Base-by-base conservation (phyloP, 2,888 invertebrate species). In the Nomada goodeniana region DNA sequence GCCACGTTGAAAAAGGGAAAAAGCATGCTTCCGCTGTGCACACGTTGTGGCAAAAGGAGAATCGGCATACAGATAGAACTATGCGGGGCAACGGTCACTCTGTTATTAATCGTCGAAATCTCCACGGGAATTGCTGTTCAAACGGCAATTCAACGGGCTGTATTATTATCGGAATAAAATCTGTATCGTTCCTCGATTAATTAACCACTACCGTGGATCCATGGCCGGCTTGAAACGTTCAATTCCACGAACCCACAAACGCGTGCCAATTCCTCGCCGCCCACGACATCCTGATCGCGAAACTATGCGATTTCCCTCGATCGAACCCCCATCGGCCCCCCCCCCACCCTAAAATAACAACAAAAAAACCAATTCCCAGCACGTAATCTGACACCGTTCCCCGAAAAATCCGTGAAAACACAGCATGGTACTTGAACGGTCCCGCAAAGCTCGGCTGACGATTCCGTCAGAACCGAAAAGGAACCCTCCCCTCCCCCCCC, bases 361-460 rank as follows among this genome's bases (percentile, higher is more conserved):
- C 4, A n/a, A 9, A 57, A 59, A 59, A 26, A 18, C 11, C 26
- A 15, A 23, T 20, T 23, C 59, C 59, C 29, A 18, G 29, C 26
- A 29, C 26, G 59, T 59, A 59, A 59, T 18, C 29, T 18, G 59
- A 59, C 59, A 59, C 59, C 59, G 59, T 26, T 18, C 15, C 11
- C 29, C 13, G 18, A 59, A 59, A 29, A 47, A 47, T 47, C 53
- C 53, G 20, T n/a, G 53, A 55, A 55, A 55, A 20, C 53, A 0
- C 52, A 18, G 7, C 52, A 15, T 52, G 18, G 52, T 2, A 26
- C 7, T 57, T 11, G 26, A 4, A 26, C 10, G 26, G 26, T 18
- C 13, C 52, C 52, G n/a, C 18, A n/a, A n/a, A 53, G 4, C 52
- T 53, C 18, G 18, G n/a, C n/a, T n/a, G n/a, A 18, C 52, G 52